Percentiles rank a stretch among this genome's conserved stretches.
These are phyloP conservation scores for Spheniscus humboldti DNA, from an alignment of 2,797 vertebrate species.

Conservation along the genomic window DNA sequence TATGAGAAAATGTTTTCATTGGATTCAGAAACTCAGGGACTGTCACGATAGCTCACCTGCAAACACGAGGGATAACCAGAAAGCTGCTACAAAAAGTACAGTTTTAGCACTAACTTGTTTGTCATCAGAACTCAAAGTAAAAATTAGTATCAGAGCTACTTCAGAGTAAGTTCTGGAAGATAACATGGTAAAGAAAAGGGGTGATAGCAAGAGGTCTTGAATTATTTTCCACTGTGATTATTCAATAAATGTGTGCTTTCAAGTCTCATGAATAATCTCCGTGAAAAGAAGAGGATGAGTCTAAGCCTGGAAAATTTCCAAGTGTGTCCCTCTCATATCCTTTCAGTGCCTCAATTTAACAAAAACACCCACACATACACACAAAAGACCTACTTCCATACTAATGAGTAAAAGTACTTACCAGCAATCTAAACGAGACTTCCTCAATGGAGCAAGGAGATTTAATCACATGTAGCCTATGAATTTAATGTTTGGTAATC, in stretches of 20 bases:
- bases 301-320: slow-evolving; percentile 2
- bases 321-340: not conserved
- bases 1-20: not conserved
- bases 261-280: not conserved
- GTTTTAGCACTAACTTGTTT: not conserved
- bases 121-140: not conserved
- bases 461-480: not conserved
- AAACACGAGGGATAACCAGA: not conserved
- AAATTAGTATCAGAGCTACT: not conserved
- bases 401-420: not conserved
- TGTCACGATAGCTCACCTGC: not conserved
- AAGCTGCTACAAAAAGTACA: not conserved
- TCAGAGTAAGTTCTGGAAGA: not conserved
- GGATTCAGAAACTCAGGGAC: not conserved
- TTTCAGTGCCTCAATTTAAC: not conserved
- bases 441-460: not conserved
- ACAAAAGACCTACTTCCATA: not conserved
- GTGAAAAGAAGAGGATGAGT: not conserved
- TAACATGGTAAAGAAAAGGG: not conserved
- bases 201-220: not conserved
- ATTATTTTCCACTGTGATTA: not conserved
- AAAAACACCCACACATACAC: not conserved
- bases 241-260: not conserved
- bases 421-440: not conserved
- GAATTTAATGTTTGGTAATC: not conserved